These are phyloP conservation scores for Homalodisca vitripennis DNA, from an alignment of 1,140 invertebrate species.

Conservation along the genomic window DNA sequence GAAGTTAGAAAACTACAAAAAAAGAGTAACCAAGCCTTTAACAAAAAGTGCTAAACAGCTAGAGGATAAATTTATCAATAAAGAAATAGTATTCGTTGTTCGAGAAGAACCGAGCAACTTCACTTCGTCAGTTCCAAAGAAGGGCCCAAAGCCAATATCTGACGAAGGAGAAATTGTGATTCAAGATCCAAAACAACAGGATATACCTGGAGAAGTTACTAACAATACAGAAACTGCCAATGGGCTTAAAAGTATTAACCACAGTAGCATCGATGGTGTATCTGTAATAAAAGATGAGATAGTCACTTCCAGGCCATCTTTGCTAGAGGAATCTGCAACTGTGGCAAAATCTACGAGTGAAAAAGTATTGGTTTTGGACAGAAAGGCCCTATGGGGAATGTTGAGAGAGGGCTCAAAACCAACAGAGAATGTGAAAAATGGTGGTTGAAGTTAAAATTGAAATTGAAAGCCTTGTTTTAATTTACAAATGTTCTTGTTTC, in stretches of 20 bases:
- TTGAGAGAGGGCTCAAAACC: slow-evolving; percentile 51
- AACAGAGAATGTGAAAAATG: background rate
- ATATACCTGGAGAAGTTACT: background rate
- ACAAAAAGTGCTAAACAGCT: background rate
- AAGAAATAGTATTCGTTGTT: slow-evolving; percentile 2
- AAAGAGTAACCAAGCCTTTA: background rate
- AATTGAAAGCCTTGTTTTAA: background rate
- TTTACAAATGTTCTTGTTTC: background rate
- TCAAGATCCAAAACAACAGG: background rate
- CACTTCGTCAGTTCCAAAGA: slow-evolving; percentile 1
- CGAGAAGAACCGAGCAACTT: background rate
- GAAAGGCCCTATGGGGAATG: slow-evolving; percentile 58
- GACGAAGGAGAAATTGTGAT: slow-evolving; percentile 1
- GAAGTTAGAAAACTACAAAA: background rate
- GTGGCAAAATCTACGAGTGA: slow-evolving; percentile 37
- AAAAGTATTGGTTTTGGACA: slow-evolving; percentile 56
- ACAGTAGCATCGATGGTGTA: background rate
- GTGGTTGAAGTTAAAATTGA: slow-evolving; percentile 9
- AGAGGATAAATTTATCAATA: slow-evolving; percentile 3
- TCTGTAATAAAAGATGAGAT: background rate
- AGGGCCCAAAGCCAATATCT: slow-evolving; percentile 12
- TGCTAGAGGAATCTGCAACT: slow-evolving; percentile 6
- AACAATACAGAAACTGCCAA: background rate
- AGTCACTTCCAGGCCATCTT: background rate
- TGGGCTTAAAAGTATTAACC: background rate